Conservation (phyloP, 2,113 vertebrate genomes). For the Ellobius talpinus region DNA sequence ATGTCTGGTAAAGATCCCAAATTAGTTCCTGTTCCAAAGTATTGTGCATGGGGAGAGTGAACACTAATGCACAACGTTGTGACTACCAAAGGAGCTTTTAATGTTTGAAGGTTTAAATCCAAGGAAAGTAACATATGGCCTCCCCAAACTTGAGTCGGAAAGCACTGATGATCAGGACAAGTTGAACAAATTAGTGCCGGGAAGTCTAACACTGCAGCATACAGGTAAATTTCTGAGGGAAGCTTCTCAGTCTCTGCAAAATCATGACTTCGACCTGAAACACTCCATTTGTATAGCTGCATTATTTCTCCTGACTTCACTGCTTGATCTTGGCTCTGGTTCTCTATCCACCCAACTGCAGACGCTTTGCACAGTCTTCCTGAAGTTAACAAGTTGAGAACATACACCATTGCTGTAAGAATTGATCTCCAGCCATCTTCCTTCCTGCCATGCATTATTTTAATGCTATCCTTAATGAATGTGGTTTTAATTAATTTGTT, state of each 20-base stretch:
- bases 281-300: background rate
- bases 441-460: constrained; percentile 14
- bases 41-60: background rate
- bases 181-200: background rate
- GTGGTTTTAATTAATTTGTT: constrained; percentile 64
- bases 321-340: background rate
- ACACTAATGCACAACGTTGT: background rate
- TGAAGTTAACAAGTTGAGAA: background rate
- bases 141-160: background rate
- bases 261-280: background rate
- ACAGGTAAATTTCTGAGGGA: background rate
- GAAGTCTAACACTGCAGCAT: background rate
- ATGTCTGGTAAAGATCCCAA: background rate
- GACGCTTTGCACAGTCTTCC: background rate
- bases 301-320: accelerated
- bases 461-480: constrained; percentile 47
- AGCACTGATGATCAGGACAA: background rate
- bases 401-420: background rate
- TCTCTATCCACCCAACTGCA: background rate
- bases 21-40: background rate
- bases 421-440: background rate
- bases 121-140: background rate
- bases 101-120: background rate
- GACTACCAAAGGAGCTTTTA: background rate
- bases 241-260: background rate